Base-by-base conservation (phyloP, 1,140 invertebrate species). In the Tyrophagus putrescentiae region DNA sequence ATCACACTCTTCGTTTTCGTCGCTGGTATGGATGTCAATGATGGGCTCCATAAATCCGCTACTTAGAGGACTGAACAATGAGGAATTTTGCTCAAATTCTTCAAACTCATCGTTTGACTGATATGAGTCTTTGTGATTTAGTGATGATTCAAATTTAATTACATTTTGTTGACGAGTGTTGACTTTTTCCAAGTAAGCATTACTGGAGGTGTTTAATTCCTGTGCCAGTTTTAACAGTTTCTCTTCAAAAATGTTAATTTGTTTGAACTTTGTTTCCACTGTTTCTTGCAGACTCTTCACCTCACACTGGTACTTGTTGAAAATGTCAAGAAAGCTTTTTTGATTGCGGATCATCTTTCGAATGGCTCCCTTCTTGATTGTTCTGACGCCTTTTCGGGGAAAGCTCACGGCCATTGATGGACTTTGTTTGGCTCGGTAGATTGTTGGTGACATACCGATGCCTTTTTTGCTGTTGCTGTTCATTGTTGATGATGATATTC, bases 261-360 rank as follows among this genome's bases (percentile, higher is more conserved):
- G 7, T 48, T 48, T 48, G 45, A 48, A 48, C 31, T 48, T 48
- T 13, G 7, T 48, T 21, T 48, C 45, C 13, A 48, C 31, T 7
- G 45, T 48, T 29, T 25, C 18, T 21, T 48, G 45, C 45, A 48
- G 7, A 18, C 21, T 48, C 31, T 29, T 6, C 31, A 48, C 18
- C 45, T 48, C 45, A 48, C 45, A 48, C 18, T 48, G 45, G 31
- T 48, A 48, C 45, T 48, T 48, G 45, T 18, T 48, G 45, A 48
- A 48, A 7, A 48, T 13, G 7, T 48, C 45, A 29, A 48, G 45
- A 21, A 48, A 48, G 23, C 21, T 48, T 21, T 48, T 48, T 48
- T 48, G 45, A 21, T 48, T 48, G 7, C 45, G 45, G 7, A 48
- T 48, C 21, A 48, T 48, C 45, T 48, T 48, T 7, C 45, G 7